A percentile compares a stretch with the other conserved stretches of the same genome.
These are phyloP conservation scores for Cyclina sinensis DNA, from an alignment of 1,140 invertebrate genomes.

Conservation along the genomic window DNA sequence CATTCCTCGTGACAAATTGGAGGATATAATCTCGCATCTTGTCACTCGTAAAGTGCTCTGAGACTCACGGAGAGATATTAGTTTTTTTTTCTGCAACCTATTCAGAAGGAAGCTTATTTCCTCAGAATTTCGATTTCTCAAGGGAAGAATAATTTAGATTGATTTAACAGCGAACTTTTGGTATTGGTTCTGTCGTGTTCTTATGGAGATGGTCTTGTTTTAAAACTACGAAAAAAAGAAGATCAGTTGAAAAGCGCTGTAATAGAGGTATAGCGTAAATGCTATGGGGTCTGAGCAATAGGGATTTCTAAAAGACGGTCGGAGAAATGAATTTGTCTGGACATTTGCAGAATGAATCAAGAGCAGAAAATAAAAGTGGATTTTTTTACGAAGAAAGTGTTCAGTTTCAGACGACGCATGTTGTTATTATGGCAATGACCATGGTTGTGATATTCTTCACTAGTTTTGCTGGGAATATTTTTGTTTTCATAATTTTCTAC, in stretches of 20 bases:
- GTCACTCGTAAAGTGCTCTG: not conserved
- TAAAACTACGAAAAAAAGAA: not conserved
- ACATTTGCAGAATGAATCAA: slow-evolving; percentile 6
- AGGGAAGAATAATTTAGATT: slow-evolving; percentile 30
- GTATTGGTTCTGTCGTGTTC: not conserved
- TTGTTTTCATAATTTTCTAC: slow-evolving; percentile 89
- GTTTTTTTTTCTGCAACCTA: slow-evolving; percentile 8
- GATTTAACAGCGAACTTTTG: slow-evolving; percentile 1
- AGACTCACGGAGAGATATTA: not conserved
- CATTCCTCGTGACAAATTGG: slow-evolving; percentile 8
- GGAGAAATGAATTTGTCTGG: slow-evolving; percentile 22
- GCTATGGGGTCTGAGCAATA: not conserved
- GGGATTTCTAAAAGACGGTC: not conserved
- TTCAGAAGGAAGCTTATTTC: not conserved
- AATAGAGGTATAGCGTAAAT: not conserved
- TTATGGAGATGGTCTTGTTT: not conserved
- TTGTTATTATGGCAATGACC: slow-evolving; percentile 51
- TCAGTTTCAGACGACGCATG: slow-evolving; percentile 2
- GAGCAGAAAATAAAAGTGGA: not conserved
- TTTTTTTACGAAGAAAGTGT: not conserved
- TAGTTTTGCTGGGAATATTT: slow-evolving; percentile 88
- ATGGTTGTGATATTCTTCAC: slow-evolving; percentile 80
- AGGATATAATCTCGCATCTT: not conserved
- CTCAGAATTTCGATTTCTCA: not conserved
- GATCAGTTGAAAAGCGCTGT: no score